These are phyloP conservation scores for Hetaerina americana DNA, from an alignment of 1,140 invertebrate genomes.

Conservation along the genomic window DNA sequence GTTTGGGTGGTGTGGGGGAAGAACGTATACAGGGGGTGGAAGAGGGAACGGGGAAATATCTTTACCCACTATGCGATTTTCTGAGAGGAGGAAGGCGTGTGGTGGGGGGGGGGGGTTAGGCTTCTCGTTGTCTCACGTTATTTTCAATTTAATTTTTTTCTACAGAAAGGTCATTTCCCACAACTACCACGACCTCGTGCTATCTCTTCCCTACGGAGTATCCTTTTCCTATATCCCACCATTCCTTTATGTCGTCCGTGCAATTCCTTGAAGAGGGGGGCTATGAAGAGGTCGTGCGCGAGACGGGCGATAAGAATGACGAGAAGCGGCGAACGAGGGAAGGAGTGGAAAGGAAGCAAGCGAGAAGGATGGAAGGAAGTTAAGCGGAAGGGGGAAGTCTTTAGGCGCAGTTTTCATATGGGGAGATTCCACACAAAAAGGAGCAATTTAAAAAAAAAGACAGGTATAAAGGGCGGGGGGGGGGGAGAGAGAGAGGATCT, in stretches of 20 bases:
- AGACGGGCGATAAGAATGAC: neutral
- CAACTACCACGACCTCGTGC: too few species aligned
- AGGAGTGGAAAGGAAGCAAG: neutral
- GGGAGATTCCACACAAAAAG: neutral
- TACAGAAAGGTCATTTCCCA: too few species aligned
- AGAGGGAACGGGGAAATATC: too few species aligned
- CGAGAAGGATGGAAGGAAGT: neutral
- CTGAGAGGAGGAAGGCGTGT: too few species aligned
- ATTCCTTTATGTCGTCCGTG: neutral
- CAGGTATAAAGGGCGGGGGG: too few species aligned
- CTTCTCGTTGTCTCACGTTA: too few species aligned
- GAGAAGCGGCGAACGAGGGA: neutral
- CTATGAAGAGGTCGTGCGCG: neutral
- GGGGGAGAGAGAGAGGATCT: too few species aligned
- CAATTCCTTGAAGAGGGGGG: neutral
- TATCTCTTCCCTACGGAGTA: neutral
- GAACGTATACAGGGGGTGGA: too few species aligned
- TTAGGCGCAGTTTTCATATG: neutral
- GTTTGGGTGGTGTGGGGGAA: too few species aligned
- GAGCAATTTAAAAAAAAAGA: neutral
- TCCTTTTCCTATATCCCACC: neutral
- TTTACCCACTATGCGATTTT: too few species aligned
- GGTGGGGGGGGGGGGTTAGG: too few species aligned
- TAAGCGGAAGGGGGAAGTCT: neutral
- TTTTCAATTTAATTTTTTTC: too few species aligned